phyloP scores from a whole-genome alignment of 2,113 vertebrate genomes.

The Pelvicachromis taeniatus region DNA sequence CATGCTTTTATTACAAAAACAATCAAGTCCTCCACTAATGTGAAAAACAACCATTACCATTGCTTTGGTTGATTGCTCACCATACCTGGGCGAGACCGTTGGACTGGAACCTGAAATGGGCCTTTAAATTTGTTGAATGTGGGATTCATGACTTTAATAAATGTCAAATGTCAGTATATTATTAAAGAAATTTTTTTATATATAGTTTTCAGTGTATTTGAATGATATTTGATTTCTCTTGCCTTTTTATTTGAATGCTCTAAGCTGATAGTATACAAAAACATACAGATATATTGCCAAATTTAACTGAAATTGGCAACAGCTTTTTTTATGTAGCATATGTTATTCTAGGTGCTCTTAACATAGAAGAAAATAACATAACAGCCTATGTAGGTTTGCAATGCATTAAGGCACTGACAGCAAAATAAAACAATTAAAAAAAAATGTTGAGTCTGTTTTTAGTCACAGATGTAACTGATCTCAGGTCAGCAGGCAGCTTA shows the following conservation, averaged over 20 bases:
- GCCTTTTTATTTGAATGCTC: fast-evolving
- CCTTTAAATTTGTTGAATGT: neutral
- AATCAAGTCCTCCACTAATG: neutral
- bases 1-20: neutral
- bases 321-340: fast-evolving
- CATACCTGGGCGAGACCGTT: fast-evolving
- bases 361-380: neutral
- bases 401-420: neutral
- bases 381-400: neutral
- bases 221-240: neutral
- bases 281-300: neutral
- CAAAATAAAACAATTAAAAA: fast-evolving
- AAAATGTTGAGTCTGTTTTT: neutral
- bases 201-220: neutral
- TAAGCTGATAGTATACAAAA: neutral
- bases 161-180: neutral
- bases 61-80: neutral
- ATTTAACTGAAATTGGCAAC: neutral
- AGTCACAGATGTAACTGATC: neutral
- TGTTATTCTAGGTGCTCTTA: neutral
- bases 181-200: no score
- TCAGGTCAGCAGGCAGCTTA: neutral
- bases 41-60: neutral
- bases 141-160: neutral
- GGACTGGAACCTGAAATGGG: neutral